These are phyloP conservation scores for Gavia stellata DNA, from an alignment of 2,113 vertebrate species.

Conservation along the genomic window DNA sequence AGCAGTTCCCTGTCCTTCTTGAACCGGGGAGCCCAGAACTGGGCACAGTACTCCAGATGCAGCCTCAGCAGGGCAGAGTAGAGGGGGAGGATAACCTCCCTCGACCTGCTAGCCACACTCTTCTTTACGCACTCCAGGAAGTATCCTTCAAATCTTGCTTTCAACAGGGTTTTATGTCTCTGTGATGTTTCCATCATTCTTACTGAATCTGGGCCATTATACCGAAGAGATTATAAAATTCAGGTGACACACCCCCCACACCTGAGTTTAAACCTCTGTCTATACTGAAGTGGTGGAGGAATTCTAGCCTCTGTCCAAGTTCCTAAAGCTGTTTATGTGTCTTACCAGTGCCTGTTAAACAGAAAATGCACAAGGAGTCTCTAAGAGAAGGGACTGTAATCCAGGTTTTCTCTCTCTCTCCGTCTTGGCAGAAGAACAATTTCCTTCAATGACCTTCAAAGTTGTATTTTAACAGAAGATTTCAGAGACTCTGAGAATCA, in stretches of 20 bases:
- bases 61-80: no score
- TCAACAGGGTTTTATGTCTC: background rate
- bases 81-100: no score
- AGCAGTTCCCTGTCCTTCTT: no score
- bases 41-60: no score
- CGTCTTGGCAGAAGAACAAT: background rate
- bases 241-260: background rate
- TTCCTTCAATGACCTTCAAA: background rate
- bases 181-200: background rate
- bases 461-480: background rate
- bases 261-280: fast-evolving
- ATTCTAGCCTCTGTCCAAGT: background rate
- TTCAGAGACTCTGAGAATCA: background rate
- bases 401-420: background rate
- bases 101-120: no score
- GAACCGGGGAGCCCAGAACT: no score
- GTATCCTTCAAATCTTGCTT: background rate
- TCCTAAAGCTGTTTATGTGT: background rate
- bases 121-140: no score
- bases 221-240: background rate
- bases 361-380: background rate
- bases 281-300: background rate
- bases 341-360: background rate
- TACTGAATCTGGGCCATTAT: background rate
- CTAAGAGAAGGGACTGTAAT: background rate